phyloP scores from a whole-genome alignment of 2,888 invertebrate genomes.

The Blastobasis lacticolella region DNA sequence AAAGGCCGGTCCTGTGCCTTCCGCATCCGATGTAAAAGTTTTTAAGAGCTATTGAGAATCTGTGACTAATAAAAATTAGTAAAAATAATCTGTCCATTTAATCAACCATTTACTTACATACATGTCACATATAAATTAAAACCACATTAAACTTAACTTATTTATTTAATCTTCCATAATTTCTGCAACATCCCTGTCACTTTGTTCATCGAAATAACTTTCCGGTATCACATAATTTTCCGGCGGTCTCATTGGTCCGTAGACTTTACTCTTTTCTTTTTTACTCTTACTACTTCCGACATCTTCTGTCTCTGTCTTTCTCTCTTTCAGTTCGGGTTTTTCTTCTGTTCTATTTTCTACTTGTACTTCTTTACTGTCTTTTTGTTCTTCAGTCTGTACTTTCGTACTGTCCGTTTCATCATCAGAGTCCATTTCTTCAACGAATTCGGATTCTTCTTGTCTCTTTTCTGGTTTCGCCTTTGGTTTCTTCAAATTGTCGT shows the following conservation, averaged over 20 bases:
- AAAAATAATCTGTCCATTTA: background rate
- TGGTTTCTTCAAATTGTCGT: slow-evolving; percentile 44
- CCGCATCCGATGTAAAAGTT: too few relatives aligned
- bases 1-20: too few relatives aligned
- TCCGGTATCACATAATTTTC: slow-evolving; percentile 62
- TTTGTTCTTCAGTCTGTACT: slow-evolving; percentile 10
- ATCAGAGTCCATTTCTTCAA: slow-evolving; percentile 69
- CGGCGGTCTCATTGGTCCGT: slow-evolving; percentile 67
- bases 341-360: background rate
- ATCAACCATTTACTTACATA: background rate
- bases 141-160: background rate
- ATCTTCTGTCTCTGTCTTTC: slow-evolving; percentile 5
- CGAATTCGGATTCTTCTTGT: slow-evolving; percentile 56
- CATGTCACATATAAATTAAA: background rate
- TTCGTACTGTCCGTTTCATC: slow-evolving; percentile 30
- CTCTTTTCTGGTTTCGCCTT: slow-evolving; percentile 30
- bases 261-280: slow-evolving; percentile 38
- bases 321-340: background rate
- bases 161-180: slow-evolving; percentile 41
- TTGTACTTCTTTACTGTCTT: slow-evolving; percentile 5
- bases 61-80: background rate
- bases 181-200: slow-evolving; percentile 59
- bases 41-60: background rate
- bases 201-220: slow-evolving; percentile 57
- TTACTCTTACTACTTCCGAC: background rate